Base-by-base conservation (phyloP, 2,797 vertebrate species). In the Sparidentex hasta region DNA sequence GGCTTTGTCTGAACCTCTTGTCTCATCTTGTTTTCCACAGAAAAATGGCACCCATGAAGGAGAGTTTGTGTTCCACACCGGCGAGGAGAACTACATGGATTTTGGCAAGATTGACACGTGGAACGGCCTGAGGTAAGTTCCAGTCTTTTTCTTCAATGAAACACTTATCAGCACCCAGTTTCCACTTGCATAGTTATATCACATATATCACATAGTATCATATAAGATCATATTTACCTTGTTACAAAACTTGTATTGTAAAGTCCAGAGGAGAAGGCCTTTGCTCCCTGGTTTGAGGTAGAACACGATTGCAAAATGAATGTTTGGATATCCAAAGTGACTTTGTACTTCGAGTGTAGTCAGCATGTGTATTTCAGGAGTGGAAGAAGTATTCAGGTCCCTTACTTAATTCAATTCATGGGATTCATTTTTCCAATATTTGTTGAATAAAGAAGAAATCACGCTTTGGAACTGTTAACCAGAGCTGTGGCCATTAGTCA, bases 31-130 rank as follows among this genome's bases (percentile, higher is more conserved):
- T 79, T 78, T 85, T 87, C 33, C 20, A 25, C 81, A 96, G 96
- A 95, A 95, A 95, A 96, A 96, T 29, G 96, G 95, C 81, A 95
- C 95, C 43, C 94, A 96, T 23, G 95, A 96, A 84, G 96, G 95
- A 50, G 95, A 96, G 87, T 96, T 96, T 94, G 95, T 96, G 61
- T 96, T 96, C 86, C 89, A 95, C 83, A 96, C 96, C 0, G 96
- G 96, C 0, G 94, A 95, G 82, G 68, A 93, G 71, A 93, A 96
- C 89, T 96, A 95, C 88, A 57, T 95, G 93, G 95, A 96, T 81
- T 96, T 94, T 7, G 96, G 95, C 61, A 96, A 95, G 86, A 95
- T 96, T 20, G 94, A 96, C 89, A 95, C 94, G 0, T 96, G 96
- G 96, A 96, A 96, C 4, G 95, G 95, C 74, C 72, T 96, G 82